Conservation (phyloP, 2,113 vertebrate species). For the Numida meleagris region DNA sequence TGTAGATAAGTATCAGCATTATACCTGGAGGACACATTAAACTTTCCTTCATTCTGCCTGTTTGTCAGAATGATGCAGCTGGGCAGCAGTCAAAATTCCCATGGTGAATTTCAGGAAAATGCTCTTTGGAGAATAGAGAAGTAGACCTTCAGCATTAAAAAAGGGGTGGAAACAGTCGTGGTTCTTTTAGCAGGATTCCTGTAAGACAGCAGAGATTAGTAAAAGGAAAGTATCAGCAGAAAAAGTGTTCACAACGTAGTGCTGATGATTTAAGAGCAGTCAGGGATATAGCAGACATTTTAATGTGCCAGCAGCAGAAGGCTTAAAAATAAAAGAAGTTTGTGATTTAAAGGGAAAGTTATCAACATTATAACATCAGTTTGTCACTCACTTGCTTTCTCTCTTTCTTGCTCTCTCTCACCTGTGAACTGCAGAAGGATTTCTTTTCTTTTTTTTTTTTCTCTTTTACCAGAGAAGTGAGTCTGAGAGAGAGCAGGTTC, state of each 20-base stretch:
- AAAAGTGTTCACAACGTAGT: conserved; percentile 51
- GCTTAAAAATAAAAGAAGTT: conserved; percentile 21
- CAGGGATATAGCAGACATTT: conserved; percentile 55
- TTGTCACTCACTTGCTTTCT: neutral
- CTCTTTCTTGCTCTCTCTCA: neutral
- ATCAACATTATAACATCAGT: neutral
- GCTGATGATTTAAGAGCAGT: conserved; percentile 58
- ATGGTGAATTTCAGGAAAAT: conserved; percentile 8
- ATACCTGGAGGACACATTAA: neutral
- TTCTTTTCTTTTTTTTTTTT: neutral
- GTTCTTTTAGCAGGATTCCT: conserved; percentile 40
- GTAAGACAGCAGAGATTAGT: conserved; percentile 42
- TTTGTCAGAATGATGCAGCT: neutral
- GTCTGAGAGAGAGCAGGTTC: neutral
- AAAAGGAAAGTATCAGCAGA: conserved; percentile 61
- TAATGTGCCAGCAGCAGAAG: conserved; percentile 50
- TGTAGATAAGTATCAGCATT: neutral
- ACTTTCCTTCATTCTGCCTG: neutral
- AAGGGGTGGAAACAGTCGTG: neutral
- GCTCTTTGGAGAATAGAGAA: conserved; percentile 4
- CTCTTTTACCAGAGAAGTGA: neutral
- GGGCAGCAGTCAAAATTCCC: neutral
- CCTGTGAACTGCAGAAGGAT: neutral
- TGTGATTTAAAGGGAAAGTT: conserved; percentile 48
- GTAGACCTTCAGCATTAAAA: conserved; percentile 16